Conservation (phyloP, 2,888 invertebrate genomes). For the Diarsia mendica region DNA sequence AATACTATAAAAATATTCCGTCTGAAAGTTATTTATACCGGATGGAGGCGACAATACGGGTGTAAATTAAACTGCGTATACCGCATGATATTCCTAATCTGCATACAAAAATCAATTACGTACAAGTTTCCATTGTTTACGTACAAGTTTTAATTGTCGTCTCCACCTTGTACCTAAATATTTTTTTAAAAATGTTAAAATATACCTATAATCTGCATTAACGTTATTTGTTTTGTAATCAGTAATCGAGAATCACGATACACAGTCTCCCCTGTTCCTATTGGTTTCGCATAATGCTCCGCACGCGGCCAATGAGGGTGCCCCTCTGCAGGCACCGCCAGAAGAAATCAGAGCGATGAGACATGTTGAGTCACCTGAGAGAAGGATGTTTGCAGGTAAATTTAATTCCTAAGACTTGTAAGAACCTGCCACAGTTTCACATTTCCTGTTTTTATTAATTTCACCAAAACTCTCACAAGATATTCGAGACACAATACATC, state of each 20-base stretch:
- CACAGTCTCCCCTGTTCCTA: constrained; percentile 93
- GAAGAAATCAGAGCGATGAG: constrained; percentile 92
- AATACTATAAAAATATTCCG: not conserved
- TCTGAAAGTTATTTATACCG: not conserved
- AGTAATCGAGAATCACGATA: constrained; percentile 91
- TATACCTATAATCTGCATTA: not conserved
- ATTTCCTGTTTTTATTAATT: not conserved
- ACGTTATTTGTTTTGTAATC: constrained; percentile 52
- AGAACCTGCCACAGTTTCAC: not conserved
- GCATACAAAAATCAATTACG: no score
- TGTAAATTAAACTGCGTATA: no score
- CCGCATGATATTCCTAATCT: no score
- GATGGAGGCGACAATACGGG: no score
- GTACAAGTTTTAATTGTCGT: not conserved
- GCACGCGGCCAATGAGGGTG: constrained; percentile 93
- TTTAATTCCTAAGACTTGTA: not conserved
- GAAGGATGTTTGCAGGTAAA: constrained; percentile 94
- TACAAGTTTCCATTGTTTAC: not conserved
- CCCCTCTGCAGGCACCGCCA: constrained; percentile 93
- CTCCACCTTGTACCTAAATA: not conserved
- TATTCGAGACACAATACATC: not conserved
- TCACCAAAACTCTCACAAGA: not conserved
- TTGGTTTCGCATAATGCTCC: constrained; percentile 95
- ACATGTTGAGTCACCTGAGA: constrained; percentile 92
- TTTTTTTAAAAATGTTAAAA: no score